phyloP scores from a whole-genome alignment of 2,797 vertebrate genomes.

The Anguilla marmorata region DNA sequence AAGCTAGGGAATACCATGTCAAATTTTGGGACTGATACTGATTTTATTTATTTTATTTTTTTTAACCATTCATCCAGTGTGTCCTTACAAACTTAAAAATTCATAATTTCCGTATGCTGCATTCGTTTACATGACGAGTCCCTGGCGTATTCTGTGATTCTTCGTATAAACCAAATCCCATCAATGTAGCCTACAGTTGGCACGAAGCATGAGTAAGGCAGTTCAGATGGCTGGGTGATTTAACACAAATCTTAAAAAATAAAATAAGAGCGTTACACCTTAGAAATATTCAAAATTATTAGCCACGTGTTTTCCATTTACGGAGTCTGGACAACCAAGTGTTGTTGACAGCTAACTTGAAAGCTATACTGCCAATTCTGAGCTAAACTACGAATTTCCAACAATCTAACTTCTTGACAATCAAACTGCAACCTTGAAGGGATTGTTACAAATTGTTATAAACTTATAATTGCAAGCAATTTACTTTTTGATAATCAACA shows the following conservation, averaged over 20 bases:
- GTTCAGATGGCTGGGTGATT: background rate
- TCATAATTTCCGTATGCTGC: no score
- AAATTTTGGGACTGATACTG: no score
- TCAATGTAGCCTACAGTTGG: slow-evolving; percentile 51
- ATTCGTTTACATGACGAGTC: slow-evolving; percentile 82
- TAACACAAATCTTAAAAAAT: background rate
- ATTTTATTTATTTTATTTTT: no score
- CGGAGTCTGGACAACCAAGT: background rate
- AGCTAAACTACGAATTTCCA: background rate
- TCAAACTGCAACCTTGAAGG: background rate
- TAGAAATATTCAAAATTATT: background rate
- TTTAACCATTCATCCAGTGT: no score
- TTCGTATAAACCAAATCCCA: slow-evolving; percentile 83
- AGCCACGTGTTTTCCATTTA: background rate
- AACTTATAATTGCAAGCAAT: background rate
- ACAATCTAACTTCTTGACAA: background rate
- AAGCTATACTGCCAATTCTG: background rate
- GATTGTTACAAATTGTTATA: background rate
- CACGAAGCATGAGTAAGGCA: slow-evolving; percentile 53
- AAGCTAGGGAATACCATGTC: no score
- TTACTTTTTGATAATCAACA: background rate
- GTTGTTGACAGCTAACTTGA: background rate
- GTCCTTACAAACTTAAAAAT: no score
- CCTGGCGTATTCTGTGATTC: slow-evolving; percentile 68
- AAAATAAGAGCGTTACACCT: background rate